Conservation (phyloP, 2,113 vertebrate genomes). For the Leiothrix lutea region DNA sequence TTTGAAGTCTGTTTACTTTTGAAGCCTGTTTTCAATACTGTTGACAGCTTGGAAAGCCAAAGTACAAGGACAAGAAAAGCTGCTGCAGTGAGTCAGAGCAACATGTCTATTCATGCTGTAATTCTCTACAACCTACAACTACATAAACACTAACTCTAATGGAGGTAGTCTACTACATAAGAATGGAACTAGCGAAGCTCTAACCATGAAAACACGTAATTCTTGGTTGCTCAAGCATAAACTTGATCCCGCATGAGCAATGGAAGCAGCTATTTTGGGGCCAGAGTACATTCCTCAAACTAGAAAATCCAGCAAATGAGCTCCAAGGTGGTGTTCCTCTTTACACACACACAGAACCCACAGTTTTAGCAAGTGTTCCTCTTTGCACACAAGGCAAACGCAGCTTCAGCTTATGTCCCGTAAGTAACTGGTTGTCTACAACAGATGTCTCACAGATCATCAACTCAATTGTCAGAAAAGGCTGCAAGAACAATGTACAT, state of each 20-base stretch:
- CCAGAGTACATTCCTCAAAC: background rate
- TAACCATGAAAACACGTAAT: background rate
- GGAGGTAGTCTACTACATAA: background rate
- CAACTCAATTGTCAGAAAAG: background rate
- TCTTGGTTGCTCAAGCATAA: background rate
- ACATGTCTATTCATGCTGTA: background rate
- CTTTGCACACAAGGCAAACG: background rate
- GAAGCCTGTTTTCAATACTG: background rate
- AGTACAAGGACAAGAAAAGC: background rate
- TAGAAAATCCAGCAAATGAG: background rate
- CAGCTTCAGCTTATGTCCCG: background rate
- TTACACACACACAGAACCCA: background rate
- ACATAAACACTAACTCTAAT: background rate
- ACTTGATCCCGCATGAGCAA: background rate
- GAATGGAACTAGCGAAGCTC: background rate
- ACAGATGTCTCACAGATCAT: background rate
- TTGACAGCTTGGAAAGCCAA: conserved; percentile 6
- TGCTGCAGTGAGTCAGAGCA: background rate
- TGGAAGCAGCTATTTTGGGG: background rate
- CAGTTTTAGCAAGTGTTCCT: background rate
- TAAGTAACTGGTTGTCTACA: background rate
- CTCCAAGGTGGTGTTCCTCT: background rate
- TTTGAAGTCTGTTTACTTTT: background rate
- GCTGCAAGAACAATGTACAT: background rate
- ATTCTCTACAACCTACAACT: background rate